Percentiles rank a stretch among this genome's conserved stretches.
Conservation (phyloP, 1,140 invertebrate species). For the Bilobella aurantiaca region DNA sequence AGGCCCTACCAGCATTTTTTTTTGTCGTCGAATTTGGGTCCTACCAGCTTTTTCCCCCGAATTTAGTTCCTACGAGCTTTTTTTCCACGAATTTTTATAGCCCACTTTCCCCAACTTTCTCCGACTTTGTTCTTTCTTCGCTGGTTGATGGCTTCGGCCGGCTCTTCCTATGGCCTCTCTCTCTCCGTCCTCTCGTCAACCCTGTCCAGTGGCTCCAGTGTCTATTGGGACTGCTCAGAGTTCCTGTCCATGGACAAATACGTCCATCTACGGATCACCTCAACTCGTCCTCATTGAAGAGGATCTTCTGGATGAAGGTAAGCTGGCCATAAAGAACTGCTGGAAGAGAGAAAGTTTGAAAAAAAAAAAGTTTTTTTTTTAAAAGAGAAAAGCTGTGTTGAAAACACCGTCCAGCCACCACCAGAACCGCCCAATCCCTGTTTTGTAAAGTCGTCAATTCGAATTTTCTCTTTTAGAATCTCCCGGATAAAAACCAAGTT, state of each 20-base stretch:
- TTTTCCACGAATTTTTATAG: too few species aligned
- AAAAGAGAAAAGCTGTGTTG: too few species aligned
- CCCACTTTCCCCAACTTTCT: too few species aligned
- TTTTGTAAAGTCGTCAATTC: too few species aligned
- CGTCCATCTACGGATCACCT: background rate
- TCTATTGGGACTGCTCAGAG: slow-evolving; percentile 3
- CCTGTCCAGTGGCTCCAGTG: background rate
- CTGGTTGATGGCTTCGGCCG: background rate
- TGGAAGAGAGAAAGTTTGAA: background rate
- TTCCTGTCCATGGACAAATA: background rate
- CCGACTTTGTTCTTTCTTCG: background rate
- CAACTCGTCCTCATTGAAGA: background rate
- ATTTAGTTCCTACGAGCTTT: too few species aligned
- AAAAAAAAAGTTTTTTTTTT: background rate
- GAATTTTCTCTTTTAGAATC: background rate
- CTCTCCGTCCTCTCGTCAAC: background rate
- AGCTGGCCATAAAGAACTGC: background rate
- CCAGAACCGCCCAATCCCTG: too few species aligned
- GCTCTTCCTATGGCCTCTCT: background rate
- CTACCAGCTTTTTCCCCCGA: too few species aligned
- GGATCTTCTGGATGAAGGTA: background rate
- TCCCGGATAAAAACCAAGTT: background rate
- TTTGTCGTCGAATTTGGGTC: too few species aligned
- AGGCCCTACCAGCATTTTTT: too few species aligned
- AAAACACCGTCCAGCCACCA: too few species aligned